Evolutionary conservation across 2,113 vertebrate species (phyloP).

Genomic region (Crotophaga sulcirostris): DNA sequence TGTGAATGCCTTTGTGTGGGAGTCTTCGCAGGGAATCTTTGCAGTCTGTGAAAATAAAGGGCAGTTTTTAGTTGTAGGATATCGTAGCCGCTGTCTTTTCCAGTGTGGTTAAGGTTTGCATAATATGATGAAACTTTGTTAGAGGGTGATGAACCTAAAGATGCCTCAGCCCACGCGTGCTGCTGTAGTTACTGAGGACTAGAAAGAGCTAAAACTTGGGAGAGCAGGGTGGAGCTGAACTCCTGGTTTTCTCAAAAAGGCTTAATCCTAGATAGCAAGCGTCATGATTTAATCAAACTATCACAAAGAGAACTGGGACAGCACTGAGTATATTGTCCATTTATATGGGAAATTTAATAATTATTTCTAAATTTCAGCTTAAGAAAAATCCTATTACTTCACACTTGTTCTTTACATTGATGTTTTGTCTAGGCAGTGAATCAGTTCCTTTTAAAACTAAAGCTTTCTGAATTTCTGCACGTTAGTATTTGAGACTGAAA

Average conservation of each 20-base stretch:
- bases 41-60: background rate
- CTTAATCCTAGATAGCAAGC: background rate
- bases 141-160: background rate
- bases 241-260: background rate
- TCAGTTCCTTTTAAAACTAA: background rate
- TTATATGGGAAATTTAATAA: background rate
- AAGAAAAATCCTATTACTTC: background rate
- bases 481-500: constrained; percentile 27
- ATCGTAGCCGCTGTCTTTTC: background rate
- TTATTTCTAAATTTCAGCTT: background rate
- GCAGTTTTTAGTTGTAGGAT: accelerated
- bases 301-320: background rate
- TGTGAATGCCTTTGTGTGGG: background rate
- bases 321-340: background rate
- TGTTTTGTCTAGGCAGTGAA: background rate
- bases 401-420: background rate
- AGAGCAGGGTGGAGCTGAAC: background rate
- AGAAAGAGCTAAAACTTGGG: background rate
- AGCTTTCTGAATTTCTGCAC: background rate
- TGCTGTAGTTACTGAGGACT: background rate
- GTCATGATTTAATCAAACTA: background rate
- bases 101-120: background rate
- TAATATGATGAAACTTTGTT: no score
- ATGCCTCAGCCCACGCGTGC: background rate
- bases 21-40: background rate